phyloP scores from a whole-genome alignment of 1,140 invertebrate species.

The Drosophila sp. region DNA sequence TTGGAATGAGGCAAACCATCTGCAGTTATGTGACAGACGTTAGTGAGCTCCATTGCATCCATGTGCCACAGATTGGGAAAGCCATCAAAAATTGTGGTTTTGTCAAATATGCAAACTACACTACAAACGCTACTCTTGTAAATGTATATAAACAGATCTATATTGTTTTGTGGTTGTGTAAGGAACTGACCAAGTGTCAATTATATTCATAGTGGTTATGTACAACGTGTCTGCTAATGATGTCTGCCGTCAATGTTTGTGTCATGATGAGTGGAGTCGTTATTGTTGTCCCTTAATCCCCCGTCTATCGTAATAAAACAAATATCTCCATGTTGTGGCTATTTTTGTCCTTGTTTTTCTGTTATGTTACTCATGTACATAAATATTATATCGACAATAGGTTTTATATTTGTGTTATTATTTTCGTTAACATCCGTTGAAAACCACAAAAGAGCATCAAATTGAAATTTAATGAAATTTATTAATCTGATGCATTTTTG shows the following conservation, averaged over 20 bases:
- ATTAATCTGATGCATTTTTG: conserved; percentile 63
- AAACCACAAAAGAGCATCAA: conserved; percentile 48
- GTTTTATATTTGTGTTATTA: conserved; percentile 34
- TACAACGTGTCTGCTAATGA: conserved; percentile 6
- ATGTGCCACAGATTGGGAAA: conserved; percentile 3
- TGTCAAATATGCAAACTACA: conserved; percentile 7
- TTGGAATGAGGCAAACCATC: neutral
- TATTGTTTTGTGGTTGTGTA: neutral
- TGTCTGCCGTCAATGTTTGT: conserved; percentile 19
- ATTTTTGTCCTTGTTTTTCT: conserved; percentile 43
- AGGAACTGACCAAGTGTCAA: conserved; percentile 52
- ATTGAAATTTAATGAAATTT: conserved; percentile 69
- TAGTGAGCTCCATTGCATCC: conserved; percentile 4
- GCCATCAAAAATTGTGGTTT: conserved; percentile 19
- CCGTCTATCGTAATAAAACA: conserved; percentile 53
- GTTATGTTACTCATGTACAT: conserved; percentile 40
- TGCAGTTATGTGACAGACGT: conserved; percentile 9
- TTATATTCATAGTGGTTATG: conserved; percentile 28
- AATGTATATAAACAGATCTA: neutral
- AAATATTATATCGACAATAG: conserved; percentile 32
- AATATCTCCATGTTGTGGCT: conserved; percentile 45
- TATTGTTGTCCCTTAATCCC: conserved; percentile 22
- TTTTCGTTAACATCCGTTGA: conserved; percentile 15
- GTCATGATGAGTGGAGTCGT: conserved; percentile 47
- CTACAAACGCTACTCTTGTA: neutral